phyloP scores from a whole-genome alignment of 1,140 invertebrate genomes.

The Patella vulgata region DNA sequence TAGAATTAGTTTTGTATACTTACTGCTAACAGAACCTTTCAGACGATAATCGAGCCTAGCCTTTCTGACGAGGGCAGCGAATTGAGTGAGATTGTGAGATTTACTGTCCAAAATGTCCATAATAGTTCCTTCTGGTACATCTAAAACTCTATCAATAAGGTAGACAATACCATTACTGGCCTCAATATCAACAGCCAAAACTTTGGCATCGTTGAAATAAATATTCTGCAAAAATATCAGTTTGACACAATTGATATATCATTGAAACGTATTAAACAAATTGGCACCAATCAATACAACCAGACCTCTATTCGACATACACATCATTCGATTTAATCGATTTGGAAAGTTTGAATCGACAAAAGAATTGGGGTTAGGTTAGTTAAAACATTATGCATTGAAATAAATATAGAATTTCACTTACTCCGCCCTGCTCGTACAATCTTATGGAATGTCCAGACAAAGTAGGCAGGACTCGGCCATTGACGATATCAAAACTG shows the following conservation, averaged over 20 bases:
- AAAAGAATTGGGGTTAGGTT: no score
- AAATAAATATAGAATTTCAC: conserved; percentile 6
- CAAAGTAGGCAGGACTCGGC: conserved; percentile 33
- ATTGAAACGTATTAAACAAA: no score
- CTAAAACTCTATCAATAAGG: conserved; percentile 42
- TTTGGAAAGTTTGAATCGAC: no score
- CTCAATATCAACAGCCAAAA: conserved; percentile 32
- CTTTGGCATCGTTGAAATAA: conserved; percentile 50
- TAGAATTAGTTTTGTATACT: no score
- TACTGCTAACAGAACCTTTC: no score
- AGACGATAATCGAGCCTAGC: conserved; percentile 25
- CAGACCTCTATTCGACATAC: no score
- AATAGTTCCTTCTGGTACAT: conserved; percentile 54
- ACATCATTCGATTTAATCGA: not conserved
- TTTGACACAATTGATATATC: not conserved
- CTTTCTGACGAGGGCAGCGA: conserved; percentile 35
- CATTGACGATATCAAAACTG: conserved; percentile 35
- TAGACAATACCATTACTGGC: conserved; percentile 43
- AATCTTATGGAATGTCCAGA: conserved; percentile 49
- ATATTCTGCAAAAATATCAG: conserved; percentile 14
- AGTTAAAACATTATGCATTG: no score
- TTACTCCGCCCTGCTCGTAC: conserved; percentile 30
- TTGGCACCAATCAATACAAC: not conserved
- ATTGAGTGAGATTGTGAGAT: conserved; percentile 38
- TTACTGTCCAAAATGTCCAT: conserved; percentile 36